These are phyloP conservation scores for Noctua comes DNA, from an alignment of 2,888 invertebrate species.

Conservation along the genomic window DNA sequence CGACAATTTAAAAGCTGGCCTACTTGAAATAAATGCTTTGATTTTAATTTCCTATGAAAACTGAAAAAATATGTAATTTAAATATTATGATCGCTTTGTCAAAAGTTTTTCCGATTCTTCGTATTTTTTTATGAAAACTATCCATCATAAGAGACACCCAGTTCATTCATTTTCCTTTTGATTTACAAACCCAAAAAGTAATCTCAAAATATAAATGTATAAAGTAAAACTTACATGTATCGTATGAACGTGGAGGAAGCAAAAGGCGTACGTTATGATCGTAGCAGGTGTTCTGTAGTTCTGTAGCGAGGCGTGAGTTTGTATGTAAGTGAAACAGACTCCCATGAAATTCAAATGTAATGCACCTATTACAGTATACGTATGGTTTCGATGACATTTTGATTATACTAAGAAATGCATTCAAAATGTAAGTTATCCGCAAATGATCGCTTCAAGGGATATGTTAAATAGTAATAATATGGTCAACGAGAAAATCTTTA, in stretches of 20 bases:
- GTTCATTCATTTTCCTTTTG: not conserved
- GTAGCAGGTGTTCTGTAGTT: not conserved
- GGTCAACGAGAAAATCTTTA: conserved; percentile 27
- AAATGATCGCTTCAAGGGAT: conserved; percentile 1
- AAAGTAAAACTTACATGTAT: not conserved
- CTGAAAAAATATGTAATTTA: not conserved
- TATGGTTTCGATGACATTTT: conserved; percentile 7
- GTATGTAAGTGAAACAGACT: conserved; percentile 2
- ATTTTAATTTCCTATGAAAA: not conserved
- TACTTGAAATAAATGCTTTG: no score
- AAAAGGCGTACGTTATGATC: not conserved
- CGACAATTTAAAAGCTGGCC: no score
- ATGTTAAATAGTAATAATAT: conserved; percentile 34
- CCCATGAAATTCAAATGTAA: conserved; percentile 38
- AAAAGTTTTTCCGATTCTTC: not conserved
- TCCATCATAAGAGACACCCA: not conserved
- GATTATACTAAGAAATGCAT: conserved; percentile 25
- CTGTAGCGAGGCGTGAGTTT: not conserved
- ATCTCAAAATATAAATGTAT: not conserved
- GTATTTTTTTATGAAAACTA: not conserved
- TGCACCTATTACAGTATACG: not conserved
- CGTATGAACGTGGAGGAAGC: not conserved
- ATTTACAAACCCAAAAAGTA: not conserved
- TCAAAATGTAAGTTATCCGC: not conserved
- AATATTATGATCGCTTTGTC: not conserved